A percentile compares a stretch with the other conserved stretches of the same genome.
These are phyloP conservation scores for Oncorhynchus gorbuscha DNA, from an alignment of 2,113 vertebrate genomes.

Conservation along the genomic window DNA sequence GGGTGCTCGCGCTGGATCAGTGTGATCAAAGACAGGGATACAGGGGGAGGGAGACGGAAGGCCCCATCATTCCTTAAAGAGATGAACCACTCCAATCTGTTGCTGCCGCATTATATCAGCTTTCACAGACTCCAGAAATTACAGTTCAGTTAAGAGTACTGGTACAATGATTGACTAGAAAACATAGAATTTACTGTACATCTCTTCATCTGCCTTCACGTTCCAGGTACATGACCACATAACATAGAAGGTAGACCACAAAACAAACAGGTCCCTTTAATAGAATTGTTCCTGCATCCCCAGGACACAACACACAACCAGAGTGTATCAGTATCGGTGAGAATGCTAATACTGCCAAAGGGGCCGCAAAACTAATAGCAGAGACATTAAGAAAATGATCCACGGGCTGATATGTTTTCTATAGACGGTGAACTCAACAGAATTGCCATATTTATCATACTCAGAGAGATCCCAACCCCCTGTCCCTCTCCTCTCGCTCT, in stretches of 20 bases:
- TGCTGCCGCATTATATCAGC: neutral
- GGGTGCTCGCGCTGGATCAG: slow-evolving; percentile 65
- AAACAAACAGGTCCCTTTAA: slow-evolving; percentile 68
- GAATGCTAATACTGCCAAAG: slow-evolving; percentile 73
- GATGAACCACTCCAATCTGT: slow-evolving; percentile 22
- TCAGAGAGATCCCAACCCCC: slow-evolving; percentile 42
- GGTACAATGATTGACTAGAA: neutral
- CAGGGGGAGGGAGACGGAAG: slow-evolving; percentile 1
- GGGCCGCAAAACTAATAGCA: slow-evolving; percentile 72
- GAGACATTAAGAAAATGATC: slow-evolving; percentile 75
- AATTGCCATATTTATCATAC: slow-evolving; percentile 78
- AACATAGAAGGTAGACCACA: slow-evolving; percentile 55
- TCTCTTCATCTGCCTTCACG: slow-evolving; percentile 1
- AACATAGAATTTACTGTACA: slow-evolving; percentile 4
- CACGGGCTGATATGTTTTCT: slow-evolving; percentile 74
- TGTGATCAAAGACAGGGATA: slow-evolving; percentile 70
- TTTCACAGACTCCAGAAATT: too few species aligned
- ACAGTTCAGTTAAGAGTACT: neutral
- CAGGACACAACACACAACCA: slow-evolving; percentile 58
- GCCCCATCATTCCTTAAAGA: neutral
- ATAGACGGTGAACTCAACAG: slow-evolving; percentile 70
- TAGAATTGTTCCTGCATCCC: slow-evolving; percentile 68
- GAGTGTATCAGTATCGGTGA: slow-evolving; percentile 62
- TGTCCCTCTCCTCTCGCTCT: neutral
- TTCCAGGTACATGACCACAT: neutral